Conservation (phyloP, 2,888 invertebrate species). For the Heliconius ismenius region DNA sequence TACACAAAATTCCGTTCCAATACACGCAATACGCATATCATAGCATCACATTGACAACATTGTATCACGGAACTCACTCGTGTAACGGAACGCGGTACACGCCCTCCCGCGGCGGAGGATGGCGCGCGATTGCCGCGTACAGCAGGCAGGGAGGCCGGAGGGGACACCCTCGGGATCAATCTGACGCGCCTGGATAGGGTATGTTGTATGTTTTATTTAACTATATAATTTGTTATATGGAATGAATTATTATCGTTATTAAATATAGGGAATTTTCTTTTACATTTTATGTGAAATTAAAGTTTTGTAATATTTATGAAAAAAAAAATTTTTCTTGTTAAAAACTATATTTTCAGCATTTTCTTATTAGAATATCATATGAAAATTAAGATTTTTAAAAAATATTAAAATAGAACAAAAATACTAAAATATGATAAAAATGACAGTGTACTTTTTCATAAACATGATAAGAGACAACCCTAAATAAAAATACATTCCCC, state of each 20-base stretch:
- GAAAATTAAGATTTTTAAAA: background rate
- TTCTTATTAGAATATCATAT: background rate
- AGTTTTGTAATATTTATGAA: background rate
- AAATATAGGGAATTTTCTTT: background rate
- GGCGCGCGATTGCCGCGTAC: conserved; percentile 75
- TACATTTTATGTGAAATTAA: background rate
- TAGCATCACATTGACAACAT: conserved; percentile 62
- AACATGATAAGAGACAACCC: conserved; percentile 9
- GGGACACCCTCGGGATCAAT: conserved; percentile 74
- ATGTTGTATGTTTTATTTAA: conserved; percentile 32
- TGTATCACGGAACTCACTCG: conserved; percentile 68
- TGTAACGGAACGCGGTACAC: conserved; percentile 58
- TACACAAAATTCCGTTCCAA: conserved; percentile 68
- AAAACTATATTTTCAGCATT: background rate
- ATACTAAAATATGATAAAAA: too few species aligned
- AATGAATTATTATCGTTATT: background rate
- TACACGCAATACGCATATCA: conserved; percentile 58
- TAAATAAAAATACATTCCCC: conserved; percentile 24
- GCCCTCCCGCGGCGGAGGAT: conserved; percentile 77
- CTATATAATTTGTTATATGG: background rate
- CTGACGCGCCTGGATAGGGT: conserved; percentile 55
- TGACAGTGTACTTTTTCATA: too few species aligned
- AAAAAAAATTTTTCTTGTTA: background rate
- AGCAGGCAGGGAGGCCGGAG: conserved; percentile 43
- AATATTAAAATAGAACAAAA: background rate